Base-by-base conservation (phyloP, 2,888 invertebrate genomes). In the Carterocephalus palaemon region DNA sequence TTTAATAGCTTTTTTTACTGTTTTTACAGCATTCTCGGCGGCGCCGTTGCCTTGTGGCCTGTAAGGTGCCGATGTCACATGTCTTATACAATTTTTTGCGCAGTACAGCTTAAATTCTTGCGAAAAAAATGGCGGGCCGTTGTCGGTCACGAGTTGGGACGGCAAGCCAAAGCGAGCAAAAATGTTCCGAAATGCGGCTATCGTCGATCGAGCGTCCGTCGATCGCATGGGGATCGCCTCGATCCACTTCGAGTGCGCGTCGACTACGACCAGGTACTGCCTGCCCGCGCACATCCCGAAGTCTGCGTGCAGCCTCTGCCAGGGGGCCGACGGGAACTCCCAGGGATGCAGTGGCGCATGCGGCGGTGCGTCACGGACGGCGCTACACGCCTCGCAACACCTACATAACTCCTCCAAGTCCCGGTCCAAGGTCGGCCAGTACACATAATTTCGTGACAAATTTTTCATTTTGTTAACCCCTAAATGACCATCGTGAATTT, bases 191-290 rank as follows among this genome's bases (percentile, higher is more conserved):
- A 56, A 48, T 22, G 9, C 20, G 4, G 15, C 26, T n/a, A 49
- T 47, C 0, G 47, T 48, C 1, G 19, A 16, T 0, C 3, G 4
- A 3, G 53, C 49, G 1, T 19, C 10, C 0, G 52, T 56, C 3
- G 20, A 42, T 0, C 6, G 9, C 31, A 56, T 49, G n/a, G n/a
- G n/a, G n/a, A n/a, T 4, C 12, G 24, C 56, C 15, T 59, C 57
- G 3, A 59, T 40, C 57, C 59, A 57, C 36, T 57, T 56, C 2
- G 51, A 51, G 22, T 57, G 48, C 0, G 56, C 56, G 13, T 60
- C 57, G 0, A 56, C 41, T 1, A 55, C 17, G 3, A 57, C 26
- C 15, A 57, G 31, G 37, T 54, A 59, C n/a, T 52, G 48, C 8
- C 31, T 50, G 5, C 37, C 37, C 2, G 2, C 4, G 7, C n/a